phyloP scores from a whole-genome alignment of 1,140 invertebrate species.

The Hesperophylax magnus region DNA sequence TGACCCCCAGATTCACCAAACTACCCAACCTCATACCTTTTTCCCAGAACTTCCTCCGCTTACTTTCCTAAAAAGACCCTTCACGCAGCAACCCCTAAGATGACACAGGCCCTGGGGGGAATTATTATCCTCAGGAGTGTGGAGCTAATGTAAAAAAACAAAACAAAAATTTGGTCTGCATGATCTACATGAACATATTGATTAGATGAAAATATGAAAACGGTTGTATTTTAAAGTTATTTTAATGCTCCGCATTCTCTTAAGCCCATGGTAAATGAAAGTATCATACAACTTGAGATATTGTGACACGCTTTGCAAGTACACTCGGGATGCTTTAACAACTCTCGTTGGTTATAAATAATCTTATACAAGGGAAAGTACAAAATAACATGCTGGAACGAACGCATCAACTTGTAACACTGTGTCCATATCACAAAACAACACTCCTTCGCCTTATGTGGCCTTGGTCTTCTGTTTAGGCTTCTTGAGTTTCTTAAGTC shows the following conservation, averaged over 20 bases:
- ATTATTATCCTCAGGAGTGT: too few species aligned
- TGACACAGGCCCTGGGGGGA: too few species aligned
- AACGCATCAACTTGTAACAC: slow-evolving; percentile 18
- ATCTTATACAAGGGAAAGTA: slow-evolving; percentile 24
- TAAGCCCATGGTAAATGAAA: neutral
- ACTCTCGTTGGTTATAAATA: slow-evolving; percentile 5
- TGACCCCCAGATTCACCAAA: too few species aligned
- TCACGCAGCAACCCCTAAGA: too few species aligned
- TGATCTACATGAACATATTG: too few species aligned
- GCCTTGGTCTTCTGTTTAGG: slow-evolving; percentile 77
- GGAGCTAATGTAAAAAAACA: too few species aligned
- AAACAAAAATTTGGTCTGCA: too few species aligned
- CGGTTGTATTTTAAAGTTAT: slow-evolving; percentile 20
- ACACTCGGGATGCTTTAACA: neutral
- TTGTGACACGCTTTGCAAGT: slow-evolving; percentile 2
- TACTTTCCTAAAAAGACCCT: too few species aligned
- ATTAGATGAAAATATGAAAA: neutral
- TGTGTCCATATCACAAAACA: slow-evolving; percentile 29
- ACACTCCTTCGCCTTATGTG: slow-evolving; percentile 62
- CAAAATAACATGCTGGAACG: slow-evolving; percentile 4
- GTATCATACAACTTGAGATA: slow-evolving; percentile 5
- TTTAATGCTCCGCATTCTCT: slow-evolving; percentile 16
- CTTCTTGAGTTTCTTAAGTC: slow-evolving; percentile 85
- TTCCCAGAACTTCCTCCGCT: too few species aligned
- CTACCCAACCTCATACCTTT: too few species aligned